Evolutionary conservation across 2,113 vertebrate genomes (phyloP), one percentile per base, ranked within the genome.

Genomic region (Delphinus delphis): DNA sequence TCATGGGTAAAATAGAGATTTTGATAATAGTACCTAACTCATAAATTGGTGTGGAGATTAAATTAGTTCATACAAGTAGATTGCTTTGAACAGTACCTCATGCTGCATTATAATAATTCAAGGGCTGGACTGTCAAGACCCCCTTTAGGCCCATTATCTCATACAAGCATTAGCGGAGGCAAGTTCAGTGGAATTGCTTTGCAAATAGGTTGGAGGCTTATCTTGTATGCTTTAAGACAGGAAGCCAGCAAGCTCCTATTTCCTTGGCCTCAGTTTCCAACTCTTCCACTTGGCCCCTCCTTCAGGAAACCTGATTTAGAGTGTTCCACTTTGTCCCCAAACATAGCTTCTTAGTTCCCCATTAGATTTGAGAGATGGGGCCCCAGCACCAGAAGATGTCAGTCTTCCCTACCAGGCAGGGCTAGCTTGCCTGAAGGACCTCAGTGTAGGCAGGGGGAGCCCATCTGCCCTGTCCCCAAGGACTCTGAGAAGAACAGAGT

Each of bases 261-360:
- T 77, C 67, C 62, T 95, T 71, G 58, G 73, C 93, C 95, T 98
- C 67, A 36, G 88, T 96, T 96, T 96, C 94, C 33, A 47, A 63
- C 55, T 58, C 21, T 87, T 95, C 55, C 79, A 77, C 70, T 41
- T 73, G 83, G 55, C n/a, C 8, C 26, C 70, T 87, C 80, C 50
- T 82, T 94, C 90, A 84, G 88, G 88, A 97, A 96, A 93, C 74
- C 80, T 77, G 60, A 92, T 90, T 97, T 90, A 92, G 90, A 88
- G n/a, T 83, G 68, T 95, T 90, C n/a, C 33, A 83, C 63, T 85
- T 93, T 97, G 85, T 96, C 73, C 89, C 71, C 73, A 94, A 92
- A 93, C 82, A 60, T 62, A 73, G 63, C 77, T 79, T 88, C 87
- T 95, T 53, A 21, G 38, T 62, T 96, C 53, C 68, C 60, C 33